Percentiles rank a stretch among this genome's conserved stretches.
Conservation (phyloP, 2,797 vertebrate species). For the Antennarius maculatus region DNA sequence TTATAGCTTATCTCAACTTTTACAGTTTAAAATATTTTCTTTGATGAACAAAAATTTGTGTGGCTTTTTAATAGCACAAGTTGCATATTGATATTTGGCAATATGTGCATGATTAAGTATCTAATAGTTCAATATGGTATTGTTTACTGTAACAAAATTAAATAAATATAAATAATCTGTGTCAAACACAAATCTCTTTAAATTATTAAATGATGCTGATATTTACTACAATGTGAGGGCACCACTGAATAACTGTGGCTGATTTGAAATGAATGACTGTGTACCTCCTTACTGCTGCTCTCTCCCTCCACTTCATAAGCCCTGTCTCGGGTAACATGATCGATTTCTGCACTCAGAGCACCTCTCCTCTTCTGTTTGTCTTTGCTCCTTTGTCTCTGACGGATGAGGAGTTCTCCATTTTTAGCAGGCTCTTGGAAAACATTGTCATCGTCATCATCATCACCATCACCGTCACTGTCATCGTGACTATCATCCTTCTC, state of each 20-base stretch:
- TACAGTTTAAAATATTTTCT: neutral
- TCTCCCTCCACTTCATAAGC: slow-evolving; percentile 66
- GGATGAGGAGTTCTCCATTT: slow-evolving; percentile 44
- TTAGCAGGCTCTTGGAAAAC: slow-evolving; percentile 75
- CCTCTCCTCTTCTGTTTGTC: slow-evolving; percentile 60
- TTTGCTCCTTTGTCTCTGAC: slow-evolving; percentile 51
- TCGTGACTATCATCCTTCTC: slow-evolving; percentile 62
- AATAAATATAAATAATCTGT: neutral
- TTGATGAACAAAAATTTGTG: neutral
- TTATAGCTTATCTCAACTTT: neutral
- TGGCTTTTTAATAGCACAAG: neutral
- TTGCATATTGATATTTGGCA: neutral
- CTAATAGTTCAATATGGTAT: neutral
- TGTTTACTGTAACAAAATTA: neutral
- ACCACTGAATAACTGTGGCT: neutral
- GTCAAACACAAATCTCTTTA: neutral
- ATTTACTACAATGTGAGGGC: neutral
- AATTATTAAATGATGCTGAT: neutral
- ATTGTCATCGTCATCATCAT: slow-evolving; percentile 57
- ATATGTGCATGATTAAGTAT: neutral
- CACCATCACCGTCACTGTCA: slow-evolving; percentile 16
- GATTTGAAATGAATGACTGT: neutral
- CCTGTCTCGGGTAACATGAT: slow-evolving; percentile 16
- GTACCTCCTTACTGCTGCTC: slow-evolving; percentile 66
- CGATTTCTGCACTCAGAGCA: slow-evolving; percentile 14